Evolutionary conservation across 2,113 vertebrate genomes (phyloP).

Genomic region (Caretta caretta): DNA sequence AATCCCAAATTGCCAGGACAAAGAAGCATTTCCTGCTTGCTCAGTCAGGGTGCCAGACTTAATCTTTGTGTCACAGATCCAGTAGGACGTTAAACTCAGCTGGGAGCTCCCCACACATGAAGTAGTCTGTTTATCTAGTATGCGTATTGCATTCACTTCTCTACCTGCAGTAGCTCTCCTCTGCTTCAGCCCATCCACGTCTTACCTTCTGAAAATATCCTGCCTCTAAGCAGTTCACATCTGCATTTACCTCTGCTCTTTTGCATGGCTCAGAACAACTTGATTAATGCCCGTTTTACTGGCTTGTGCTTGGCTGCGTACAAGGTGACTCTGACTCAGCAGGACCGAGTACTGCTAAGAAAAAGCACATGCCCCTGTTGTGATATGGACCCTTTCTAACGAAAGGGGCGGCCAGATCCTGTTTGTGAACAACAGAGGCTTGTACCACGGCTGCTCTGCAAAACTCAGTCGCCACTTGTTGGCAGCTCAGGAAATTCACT

Average conservation of each 20-base stretch:
- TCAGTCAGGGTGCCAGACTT: not conserved
- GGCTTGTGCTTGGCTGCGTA: not conserved
- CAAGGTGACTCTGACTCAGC: conserved; percentile 9
- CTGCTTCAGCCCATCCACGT: not conserved
- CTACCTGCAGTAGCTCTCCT: not conserved
- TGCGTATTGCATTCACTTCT: not conserved
- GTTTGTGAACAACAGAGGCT: conserved; percentile 35
- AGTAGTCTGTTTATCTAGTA: not conserved
- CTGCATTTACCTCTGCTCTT: not conserved
- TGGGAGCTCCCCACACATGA: not conserved
- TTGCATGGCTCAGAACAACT: not conserved
- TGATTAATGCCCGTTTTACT: not conserved
- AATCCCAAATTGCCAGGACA: not conserved
- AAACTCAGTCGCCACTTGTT: conserved; percentile 4
- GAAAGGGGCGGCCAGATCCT: conserved; percentile 15
- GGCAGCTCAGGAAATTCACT: not conserved
- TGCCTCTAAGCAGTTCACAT: not conserved
- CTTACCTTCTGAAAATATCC: not conserved
- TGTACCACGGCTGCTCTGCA: not conserved
- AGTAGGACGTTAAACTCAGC: not conserved
- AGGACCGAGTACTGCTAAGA: conserved; percentile 32
- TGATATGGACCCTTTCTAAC: conserved; percentile 32
- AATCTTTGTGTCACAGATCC: not conserved
- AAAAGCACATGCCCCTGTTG: conserved; percentile 36
- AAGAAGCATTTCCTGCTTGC: not conserved